phyloP scores from a whole-genome alignment of 2,888 invertebrate genomes.

The Tipula confusa region DNA sequence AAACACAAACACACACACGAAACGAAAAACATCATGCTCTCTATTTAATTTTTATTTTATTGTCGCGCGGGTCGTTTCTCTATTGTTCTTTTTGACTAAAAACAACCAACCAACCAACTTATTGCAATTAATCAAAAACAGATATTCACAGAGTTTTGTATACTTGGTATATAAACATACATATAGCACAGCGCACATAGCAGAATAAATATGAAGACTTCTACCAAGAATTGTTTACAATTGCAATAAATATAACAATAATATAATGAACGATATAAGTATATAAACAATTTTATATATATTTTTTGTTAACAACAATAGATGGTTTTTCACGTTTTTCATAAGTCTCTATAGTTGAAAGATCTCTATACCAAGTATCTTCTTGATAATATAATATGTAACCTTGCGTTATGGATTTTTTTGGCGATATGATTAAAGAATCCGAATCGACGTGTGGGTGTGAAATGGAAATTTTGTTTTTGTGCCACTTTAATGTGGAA shows the following conservation, averaged over 20 bases:
- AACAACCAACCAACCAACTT: constrained; percentile 4
- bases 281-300: constrained; percentile 21
- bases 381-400: not conserved
- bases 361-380: not conserved
- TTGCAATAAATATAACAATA: constrained; percentile 25
- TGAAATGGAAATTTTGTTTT: not conserved
- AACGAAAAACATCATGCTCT: not conserved
- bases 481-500: not conserved
- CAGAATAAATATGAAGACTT: constrained; percentile 21
- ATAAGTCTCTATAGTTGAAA: not conserved
- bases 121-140: constrained; percentile 25
- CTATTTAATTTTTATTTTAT: not conserved
- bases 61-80: not conserved
- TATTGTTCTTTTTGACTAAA: constrained; percentile 15
- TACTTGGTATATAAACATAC: not conserved
- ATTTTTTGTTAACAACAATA: constrained; percentile 3
- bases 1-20: too few relatives aligned
- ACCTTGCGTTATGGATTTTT: not conserved
- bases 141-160: constrained; percentile 20
- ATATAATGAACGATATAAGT: constrained; percentile 12
- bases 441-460: not conserved
- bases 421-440: not conserved
- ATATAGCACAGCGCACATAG: not conserved
- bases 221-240: constrained; percentile 4
- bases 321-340: not conserved